Base-by-base conservation (phyloP, 2,797 vertebrate species). In the Neosalanx taihuensis region DNA sequence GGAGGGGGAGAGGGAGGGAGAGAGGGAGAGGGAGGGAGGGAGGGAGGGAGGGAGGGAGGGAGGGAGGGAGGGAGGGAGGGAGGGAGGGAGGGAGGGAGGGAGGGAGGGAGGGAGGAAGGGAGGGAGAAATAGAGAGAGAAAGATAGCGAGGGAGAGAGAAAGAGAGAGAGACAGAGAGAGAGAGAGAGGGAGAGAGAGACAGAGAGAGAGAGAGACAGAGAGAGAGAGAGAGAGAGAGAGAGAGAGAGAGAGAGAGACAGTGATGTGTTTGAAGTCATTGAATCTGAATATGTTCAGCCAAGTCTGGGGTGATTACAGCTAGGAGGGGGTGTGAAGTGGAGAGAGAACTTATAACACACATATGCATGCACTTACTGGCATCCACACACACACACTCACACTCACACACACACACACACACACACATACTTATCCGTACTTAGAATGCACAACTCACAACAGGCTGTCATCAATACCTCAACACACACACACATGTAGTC, bases 191-290 rank as follows among this genome's bases (percentile, higher is more conserved):
- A 37, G 5, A 9, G 35, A 37, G 35, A 37, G 35, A n/a, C n/a
- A n/a, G n/a, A n/a, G n/a, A 67, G 49, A 64, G 23, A 23, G 41
- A 13, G 30, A 66, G 5, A 46, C 33, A 53, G 26, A 49, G 57
- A 63, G 23, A 70, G 35, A 69, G 23, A 62, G 7, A 35, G 13
- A 30, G 35, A 30, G 20, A 12, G 35, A 33, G 35, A 53, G 31
- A 9, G 37, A 31, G 35, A 31, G 69, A 68, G 23, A 67, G 33
- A 51, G 56, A 74, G 29, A n/a, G 61, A 35, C 26, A 62, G 56
- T 67, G n/a, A 67, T 6, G 29, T 61, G 66, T 74, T 72, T 79
- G 69, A 79, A 77, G 56, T 56, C 76, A 73, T 70, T 56, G 70
- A 76, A 72, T 77, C 64, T 67, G 70, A 49, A 64, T 58, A 68